Evolutionary conservation across 1,140 invertebrate genomes (phyloP).

Genomic region (Epicauta chinensis): DNA sequence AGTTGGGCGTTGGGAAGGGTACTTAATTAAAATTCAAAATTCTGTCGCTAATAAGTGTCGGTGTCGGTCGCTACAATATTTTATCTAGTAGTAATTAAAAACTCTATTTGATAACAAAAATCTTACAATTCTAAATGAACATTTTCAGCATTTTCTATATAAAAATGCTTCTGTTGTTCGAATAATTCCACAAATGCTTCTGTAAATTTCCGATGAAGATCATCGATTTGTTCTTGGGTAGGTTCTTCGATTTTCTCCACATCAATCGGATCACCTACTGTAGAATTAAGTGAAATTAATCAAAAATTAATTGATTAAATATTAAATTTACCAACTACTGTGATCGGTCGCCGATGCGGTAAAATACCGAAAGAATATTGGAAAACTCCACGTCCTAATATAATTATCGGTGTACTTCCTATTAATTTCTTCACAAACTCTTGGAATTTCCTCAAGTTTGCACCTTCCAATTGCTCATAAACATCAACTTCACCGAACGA

Average conservation of each 20-base stretch:
- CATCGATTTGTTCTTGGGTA: conserved; percentile 16
- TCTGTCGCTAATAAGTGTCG: no score
- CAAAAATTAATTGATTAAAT: background rate
- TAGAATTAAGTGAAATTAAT: background rate
- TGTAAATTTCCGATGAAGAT: conserved; percentile 11
- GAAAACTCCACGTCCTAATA: conserved; percentile 79
- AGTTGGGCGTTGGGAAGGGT: no score
- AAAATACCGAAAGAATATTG: conserved; percentile 85
- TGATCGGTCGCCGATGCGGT: conserved; percentile 69
- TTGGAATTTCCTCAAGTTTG: conserved; percentile 62
- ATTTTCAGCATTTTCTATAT: no score
- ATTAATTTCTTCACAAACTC: conserved; percentile 57
- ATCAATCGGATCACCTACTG: conserved; percentile 20
- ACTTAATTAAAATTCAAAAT: no score
- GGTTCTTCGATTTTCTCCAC: conserved; percentile 19
- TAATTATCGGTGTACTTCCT: conserved; percentile 70
- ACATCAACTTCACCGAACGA: conserved; percentile 88
- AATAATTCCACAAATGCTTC: conserved; percentile 14
- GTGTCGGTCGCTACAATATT: no score
- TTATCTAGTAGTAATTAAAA: no score
- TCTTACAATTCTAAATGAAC: no score
- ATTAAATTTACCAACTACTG: conserved; percentile 69
- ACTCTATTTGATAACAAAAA: no score
- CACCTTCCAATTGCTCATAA: conserved; percentile 62
- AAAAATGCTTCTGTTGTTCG: conserved; percentile 16